Evolutionary conservation across 2,113 vertebrate species (phyloP).

Genomic region (Cynocephalus volans): DNA sequence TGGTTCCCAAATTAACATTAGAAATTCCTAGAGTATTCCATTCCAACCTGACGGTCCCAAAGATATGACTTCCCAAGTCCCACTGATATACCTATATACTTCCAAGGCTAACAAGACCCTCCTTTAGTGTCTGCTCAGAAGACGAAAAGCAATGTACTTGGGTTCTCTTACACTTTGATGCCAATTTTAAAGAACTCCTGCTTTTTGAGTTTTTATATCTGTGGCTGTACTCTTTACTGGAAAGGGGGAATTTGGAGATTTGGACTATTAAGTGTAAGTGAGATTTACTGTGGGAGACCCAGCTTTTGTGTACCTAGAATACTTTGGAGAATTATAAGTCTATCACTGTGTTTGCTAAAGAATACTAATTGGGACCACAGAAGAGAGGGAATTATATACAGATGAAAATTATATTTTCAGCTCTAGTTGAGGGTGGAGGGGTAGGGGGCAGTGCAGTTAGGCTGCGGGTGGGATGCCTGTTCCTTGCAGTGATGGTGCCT

Average conservation of each 20-base stretch:
- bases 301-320: neutral
- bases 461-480: neutral
- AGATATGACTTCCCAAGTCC: neutral
- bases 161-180: neutral
- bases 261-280: neutral
- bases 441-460: neutral
- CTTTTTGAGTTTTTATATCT: constrained; percentile 34
- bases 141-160: neutral
- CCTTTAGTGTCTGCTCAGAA: neutral
- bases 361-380: neutral
- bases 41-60: neutral
- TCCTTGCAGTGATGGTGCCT: neutral
- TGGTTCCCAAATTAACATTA: neutral
- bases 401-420: neutral
- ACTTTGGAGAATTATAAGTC: neutral
- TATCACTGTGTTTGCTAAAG: neutral
- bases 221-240: neutral
- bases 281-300: neutral
- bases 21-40: neutral
- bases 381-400: neutral
- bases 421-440: neutral
- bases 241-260: neutral
- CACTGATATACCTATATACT: neutral
- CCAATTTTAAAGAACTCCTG: neutral
- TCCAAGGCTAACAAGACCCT: neutral